Evolutionary conservation across 2,797 vertebrate genomes (phyloP).

Genomic region (Coranthus polyacanthus): DNA sequence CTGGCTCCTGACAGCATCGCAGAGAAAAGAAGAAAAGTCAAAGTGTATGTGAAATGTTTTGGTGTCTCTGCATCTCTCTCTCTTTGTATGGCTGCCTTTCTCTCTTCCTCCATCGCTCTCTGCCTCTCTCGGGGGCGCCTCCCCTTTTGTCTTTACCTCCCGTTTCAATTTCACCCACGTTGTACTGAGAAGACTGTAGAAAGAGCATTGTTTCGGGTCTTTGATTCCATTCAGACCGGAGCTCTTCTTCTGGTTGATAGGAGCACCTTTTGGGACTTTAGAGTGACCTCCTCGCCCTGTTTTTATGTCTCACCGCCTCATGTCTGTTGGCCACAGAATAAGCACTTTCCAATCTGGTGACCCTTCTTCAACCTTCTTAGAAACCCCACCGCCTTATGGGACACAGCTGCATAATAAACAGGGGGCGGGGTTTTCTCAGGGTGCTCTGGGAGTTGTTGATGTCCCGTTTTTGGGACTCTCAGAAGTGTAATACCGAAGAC

Average conservation of each 20-base stretch:
- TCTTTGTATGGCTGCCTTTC: constrained; percentile 45
- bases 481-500: constrained; percentile 27
- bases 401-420: constrained; percentile 59
- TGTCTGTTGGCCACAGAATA: constrained; percentile 6
- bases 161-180: constrained; percentile 46
- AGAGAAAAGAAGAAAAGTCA: constrained; percentile 56
- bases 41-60: constrained; percentile 69
- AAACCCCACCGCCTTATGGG: constrained; percentile 27
- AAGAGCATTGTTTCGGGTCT: constrained; percentile 24
- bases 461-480: constrained; percentile 32
- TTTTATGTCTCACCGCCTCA: constrained; percentile 10
- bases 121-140: constrained; percentile 20
- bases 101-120: constrained; percentile 28
- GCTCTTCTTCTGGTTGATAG: neutral
- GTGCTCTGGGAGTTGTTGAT: constrained; percentile 27
- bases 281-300: neutral
- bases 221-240: constrained; percentile 15
- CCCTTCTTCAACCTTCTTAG: constrained; percentile 35
- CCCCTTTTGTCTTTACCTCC: constrained; percentile 41
- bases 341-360: constrained; percentile 50
- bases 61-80: constrained; percentile 32
- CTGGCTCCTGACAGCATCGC: constrained; percentile 68
- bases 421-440: constrained; percentile 52
- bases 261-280: neutral
- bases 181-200: neutral